These are phyloP conservation scores for Drosophila ambigua DNA, from an alignment of 1,140 invertebrate genomes.

Conservation along the genomic window DNA sequence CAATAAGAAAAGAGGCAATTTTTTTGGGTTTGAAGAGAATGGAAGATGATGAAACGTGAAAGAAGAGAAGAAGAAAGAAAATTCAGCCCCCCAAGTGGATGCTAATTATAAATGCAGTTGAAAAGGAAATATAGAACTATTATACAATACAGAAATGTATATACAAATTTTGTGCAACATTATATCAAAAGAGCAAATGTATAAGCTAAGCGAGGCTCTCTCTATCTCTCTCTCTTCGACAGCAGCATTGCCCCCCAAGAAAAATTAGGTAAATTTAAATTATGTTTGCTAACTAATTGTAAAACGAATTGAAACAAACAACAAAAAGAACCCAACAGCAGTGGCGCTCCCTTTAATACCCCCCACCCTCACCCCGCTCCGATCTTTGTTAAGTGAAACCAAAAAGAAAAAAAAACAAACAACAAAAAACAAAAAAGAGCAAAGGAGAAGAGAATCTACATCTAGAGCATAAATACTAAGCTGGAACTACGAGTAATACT, in stretches of 20 bases:
- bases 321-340: too few relatives aligned
- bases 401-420: slow-evolving; percentile 15
- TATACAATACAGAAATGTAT: slow-evolving; percentile 37
- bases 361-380: not conserved
- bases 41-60: not conserved
- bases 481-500: slow-evolving; percentile 1
- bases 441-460: slow-evolving; percentile 35
- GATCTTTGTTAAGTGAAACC: slow-evolving; percentile 24
- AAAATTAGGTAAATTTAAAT: slow-evolving; percentile 53
- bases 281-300: slow-evolving; percentile 47
- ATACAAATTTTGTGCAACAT: slow-evolving; percentile 75
- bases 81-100: slow-evolving; percentile 26
- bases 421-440: slow-evolving; percentile 21
- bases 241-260: slow-evolving; percentile 21
- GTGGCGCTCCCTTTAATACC: too few relatives aligned
- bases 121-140: slow-evolving; percentile 50
- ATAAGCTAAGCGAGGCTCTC: slow-evolving; percentile 34
- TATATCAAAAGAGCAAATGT: slow-evolving; percentile 72
- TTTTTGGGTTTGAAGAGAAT: too few relatives aligned
- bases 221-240: slow-evolving; percentile 28
- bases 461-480: slow-evolving; percentile 10
- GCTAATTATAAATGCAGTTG: slow-evolving; percentile 62
- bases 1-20: too few relatives aligned
- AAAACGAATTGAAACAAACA: slow-evolving; percentile 34
- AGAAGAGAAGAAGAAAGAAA: not conserved